A percentile compares a stretch with the other conserved stretches of the same genome.
Evolutionary conservation across 2,797 vertebrate species (phyloP).

Genomic region (Acipenser transmontanus): DNA sequence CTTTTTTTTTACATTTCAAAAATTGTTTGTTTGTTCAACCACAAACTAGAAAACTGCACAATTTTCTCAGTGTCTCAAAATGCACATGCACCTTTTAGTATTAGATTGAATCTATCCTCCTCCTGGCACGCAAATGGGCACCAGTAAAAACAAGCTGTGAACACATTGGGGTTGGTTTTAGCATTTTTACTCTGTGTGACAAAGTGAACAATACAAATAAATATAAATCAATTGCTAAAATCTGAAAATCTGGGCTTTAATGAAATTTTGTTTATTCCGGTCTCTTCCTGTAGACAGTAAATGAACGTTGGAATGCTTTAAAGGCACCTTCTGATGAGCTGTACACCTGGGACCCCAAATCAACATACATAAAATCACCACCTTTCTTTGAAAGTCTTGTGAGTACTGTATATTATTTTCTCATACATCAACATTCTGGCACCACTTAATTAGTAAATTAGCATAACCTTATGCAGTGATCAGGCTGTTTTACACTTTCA

Average conservation of each 20-base stretch:
- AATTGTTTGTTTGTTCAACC: no score
- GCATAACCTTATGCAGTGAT: no score
- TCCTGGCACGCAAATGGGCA: no score
- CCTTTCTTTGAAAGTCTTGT: constrained; percentile 93
- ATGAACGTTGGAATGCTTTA: constrained; percentile 87
- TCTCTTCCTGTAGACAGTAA: constrained; percentile 68
- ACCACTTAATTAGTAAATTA: no score
- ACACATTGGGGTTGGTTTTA: neutral
- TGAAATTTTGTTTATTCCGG: neutral
- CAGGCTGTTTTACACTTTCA: no score
- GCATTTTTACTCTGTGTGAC: neutral
- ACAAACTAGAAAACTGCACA: no score
- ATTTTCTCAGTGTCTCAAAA: no score
- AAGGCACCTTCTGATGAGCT: constrained; percentile 78
- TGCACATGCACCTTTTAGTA: no score
- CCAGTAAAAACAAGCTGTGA: neutral
- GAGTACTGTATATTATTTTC: constrained; percentile 12
- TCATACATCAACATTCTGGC: no score
- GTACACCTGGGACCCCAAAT: constrained; percentile 85
- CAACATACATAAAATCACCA: constrained; percentile 95
- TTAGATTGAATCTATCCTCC: no score
- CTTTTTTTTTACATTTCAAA: no score
- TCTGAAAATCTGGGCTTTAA: neutral
- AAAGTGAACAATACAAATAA: neutral
- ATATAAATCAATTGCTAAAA: neutral